Percentiles rank a stretch among this genome's conserved stretches.
Conservation (phyloP, 2,888 invertebrate species). For the Leptinotarsa juncta region DNA sequence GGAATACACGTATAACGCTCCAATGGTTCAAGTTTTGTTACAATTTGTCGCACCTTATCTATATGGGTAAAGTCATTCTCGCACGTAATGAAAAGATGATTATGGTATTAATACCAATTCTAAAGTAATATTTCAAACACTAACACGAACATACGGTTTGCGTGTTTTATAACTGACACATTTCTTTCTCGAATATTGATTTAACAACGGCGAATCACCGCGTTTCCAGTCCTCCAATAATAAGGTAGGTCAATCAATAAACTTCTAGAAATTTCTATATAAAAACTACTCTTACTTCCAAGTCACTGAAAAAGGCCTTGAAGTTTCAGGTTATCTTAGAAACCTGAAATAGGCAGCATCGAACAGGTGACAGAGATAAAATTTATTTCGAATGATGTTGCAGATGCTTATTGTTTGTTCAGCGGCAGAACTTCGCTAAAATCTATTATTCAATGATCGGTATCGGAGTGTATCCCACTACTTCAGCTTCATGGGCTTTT, state of each 20-base stretch:
- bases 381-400: too few relatives aligned
- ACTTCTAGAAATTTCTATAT: conserved; percentile 27
- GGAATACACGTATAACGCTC: too few relatives aligned
- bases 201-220: conserved; percentile 47
- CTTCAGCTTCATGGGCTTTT: too few relatives aligned
- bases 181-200: conserved; percentile 46
- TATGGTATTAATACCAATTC: conserved; percentile 27
- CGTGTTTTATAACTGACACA: conserved; percentile 35
- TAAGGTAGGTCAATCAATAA: conserved; percentile 56
- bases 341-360: too few relatives aligned
- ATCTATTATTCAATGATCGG: too few relatives aligned
- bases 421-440: too few relatives aligned
- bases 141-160: conserved; percentile 38
- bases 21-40: too few relatives aligned
- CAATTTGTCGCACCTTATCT: too few relatives aligned
- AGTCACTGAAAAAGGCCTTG: neutral
- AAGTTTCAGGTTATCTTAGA: too few relatives aligned
- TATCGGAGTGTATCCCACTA: too few relatives aligned
- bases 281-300: neutral
- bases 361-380: too few relatives aligned
- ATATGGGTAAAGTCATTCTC: neutral
- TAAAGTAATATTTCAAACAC: conserved; percentile 33
- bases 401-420: too few relatives aligned
- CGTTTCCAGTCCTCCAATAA: conserved; percentile 41
- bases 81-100: neutral